A percentile compares a stretch with the other conserved stretches of the same genome.
phyloP scores from a whole-genome alignment of 2,888 invertebrate species.

The Acronicta aceris region DNA sequence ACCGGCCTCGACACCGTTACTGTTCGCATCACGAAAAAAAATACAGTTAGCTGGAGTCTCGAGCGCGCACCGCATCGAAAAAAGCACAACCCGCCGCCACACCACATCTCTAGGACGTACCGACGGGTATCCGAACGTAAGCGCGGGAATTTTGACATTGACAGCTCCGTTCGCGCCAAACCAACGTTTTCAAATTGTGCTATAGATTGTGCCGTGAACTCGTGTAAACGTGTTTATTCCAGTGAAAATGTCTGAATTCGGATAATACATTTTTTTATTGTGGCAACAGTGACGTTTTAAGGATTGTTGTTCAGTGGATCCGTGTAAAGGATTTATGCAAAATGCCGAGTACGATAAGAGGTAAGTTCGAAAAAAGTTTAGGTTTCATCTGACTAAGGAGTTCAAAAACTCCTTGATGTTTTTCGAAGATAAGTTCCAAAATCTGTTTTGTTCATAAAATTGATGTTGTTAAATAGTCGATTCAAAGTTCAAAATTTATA shows the following conservation, averaged over 20 bases:
- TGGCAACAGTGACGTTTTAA: constrained; percentile 62
- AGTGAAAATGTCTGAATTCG: constrained; percentile 73
- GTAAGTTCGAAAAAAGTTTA: constrained; percentile 66
- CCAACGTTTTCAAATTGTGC: constrained; percentile 47
- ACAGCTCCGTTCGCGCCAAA: constrained; percentile 74
- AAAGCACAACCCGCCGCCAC: constrained; percentile 81
- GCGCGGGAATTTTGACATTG: constrained; percentile 79
- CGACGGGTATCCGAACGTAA: constrained; percentile 65
- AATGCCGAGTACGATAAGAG: constrained; percentile 88
- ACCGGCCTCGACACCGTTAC: constrained; percentile 84
- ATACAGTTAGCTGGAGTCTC: constrained; percentile 82
- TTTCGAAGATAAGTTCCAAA: constrained; percentile 28
- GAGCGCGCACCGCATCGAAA: constrained; percentile 79
- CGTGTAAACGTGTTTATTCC: constrained; percentile 54
- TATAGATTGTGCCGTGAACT: constrained; percentile 49
- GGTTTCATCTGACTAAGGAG: constrained; percentile 2
- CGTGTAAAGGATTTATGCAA: constrained; percentile 75
- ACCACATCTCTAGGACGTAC: constrained; percentile 83
- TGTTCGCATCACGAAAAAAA: constrained; percentile 85
- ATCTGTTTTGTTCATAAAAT: constrained; percentile 6
- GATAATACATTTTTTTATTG: constrained; percentile 67
- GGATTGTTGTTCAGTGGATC: constrained; percentile 64
- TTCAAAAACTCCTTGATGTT: constrained; percentile 20
- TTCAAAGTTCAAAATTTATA: no score
- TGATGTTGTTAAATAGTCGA: no score